These are phyloP conservation scores for Apodemia zela DNA, from an alignment of 2,888 invertebrate species.

Conservation along the genomic window DNA sequence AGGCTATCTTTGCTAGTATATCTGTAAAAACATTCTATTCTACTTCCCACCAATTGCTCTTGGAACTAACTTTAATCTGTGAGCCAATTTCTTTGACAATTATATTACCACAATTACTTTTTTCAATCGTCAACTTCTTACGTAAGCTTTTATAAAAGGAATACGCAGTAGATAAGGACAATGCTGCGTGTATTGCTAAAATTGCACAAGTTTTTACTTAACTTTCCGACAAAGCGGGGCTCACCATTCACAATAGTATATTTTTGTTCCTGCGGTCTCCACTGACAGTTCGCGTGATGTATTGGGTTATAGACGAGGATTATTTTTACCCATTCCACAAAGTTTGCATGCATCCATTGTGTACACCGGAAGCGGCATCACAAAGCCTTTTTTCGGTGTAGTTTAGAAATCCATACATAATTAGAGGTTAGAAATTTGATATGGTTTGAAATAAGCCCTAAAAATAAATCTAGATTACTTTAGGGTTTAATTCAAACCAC, in stretches of 20 bases:
- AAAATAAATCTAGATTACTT: conserved; percentile 1
- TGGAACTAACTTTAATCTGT: conserved; percentile 21
- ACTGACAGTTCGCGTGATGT: conserved; percentile 78
- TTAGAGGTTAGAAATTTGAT: conserved; percentile 55
- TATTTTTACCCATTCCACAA: conserved; percentile 79
- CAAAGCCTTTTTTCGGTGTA: conserved; percentile 61
- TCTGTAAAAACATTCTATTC: no score
- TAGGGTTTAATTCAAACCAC: background rate
- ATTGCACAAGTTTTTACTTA: conserved; percentile 75
- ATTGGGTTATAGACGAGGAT: conserved; percentile 71
- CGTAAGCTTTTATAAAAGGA: background rate
- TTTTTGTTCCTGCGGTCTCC: conserved; percentile 77
- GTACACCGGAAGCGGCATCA: conserved; percentile 68
- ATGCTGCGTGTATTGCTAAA: conserved; percentile 61
- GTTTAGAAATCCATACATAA: conserved; percentile 51
- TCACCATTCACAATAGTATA: conserved; percentile 66
- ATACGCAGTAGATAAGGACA: conserved; percentile 33
- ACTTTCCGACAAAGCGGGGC: conserved; percentile 67
- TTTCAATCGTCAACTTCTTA: background rate
- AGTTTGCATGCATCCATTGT: conserved; percentile 78
- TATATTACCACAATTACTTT: background rate
- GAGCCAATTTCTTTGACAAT: background rate
- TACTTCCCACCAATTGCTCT: background rate
- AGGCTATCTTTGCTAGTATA: no score
- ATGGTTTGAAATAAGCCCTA: conserved; percentile 27